These are phyloP conservation scores for Cataglyphis altisquamis DNA, from an alignment of 2,888 invertebrate genomes.

Conservation along the genomic window DNA sequence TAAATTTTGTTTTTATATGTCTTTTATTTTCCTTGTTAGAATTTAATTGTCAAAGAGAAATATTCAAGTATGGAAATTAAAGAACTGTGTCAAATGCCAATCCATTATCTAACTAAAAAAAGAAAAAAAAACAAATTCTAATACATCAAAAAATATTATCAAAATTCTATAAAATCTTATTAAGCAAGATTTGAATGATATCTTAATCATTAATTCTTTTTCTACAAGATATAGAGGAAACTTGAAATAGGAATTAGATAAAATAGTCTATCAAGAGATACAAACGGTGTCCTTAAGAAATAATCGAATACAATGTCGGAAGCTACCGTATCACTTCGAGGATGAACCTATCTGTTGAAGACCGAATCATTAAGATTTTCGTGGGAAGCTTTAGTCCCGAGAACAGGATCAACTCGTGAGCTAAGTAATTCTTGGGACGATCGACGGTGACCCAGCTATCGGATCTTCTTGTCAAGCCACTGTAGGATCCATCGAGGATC, in stretches of 20 bases:
- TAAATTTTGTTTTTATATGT: background rate
- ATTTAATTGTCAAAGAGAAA: background rate
- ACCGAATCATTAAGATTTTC: constrained; percentile 51
- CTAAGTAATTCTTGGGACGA: constrained; percentile 47
- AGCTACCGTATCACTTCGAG: constrained; percentile 11
- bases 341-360: constrained; percentile 26
- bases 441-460: constrained; percentile 44
- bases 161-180: background rate
- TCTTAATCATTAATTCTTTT: background rate
- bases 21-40: background rate
- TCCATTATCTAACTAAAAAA: background rate
- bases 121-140: background rate
- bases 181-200: background rate
- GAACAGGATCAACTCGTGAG: constrained; percentile 41
- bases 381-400: constrained; percentile 10
- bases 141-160: background rate
- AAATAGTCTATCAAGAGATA: constrained; percentile 15
- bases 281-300: background rate
- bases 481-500: constrained; percentile 25
- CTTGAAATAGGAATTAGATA: background rate
- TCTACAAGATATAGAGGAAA: background rate
- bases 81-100: background rate
- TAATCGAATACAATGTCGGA: constrained; percentile 32
- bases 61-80: background rate
- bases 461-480: constrained; percentile 46